Conservation (phyloP, 2,888 invertebrate species). For the Drosophila affinis region DNA sequence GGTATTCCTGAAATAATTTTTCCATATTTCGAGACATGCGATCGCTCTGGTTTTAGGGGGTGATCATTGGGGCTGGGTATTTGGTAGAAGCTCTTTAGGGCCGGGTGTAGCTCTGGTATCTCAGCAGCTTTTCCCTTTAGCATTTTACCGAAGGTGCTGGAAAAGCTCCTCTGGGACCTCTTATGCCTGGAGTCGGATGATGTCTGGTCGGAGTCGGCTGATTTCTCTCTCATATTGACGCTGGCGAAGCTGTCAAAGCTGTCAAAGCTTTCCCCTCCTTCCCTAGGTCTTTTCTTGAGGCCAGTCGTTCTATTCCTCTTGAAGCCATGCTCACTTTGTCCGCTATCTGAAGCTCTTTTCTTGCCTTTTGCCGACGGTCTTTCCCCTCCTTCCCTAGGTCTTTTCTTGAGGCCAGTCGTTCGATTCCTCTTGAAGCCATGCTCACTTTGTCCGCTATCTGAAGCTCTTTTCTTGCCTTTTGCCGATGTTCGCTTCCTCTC, state of each 20-base stretch:
- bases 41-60: neutral
- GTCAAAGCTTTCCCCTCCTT: neutral
- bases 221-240: neutral
- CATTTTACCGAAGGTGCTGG: conserved; percentile 8
- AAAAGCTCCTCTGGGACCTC: neutral
- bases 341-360: too few species aligned
- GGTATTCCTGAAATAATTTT: neutral
- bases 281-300: too few species aligned
- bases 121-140: neutral
- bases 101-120: neutral
- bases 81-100: neutral
- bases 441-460: too few species aligned
- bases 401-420: too few species aligned
- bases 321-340: too few species aligned
- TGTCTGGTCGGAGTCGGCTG: neutral
- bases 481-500: too few species aligned
- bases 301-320: too few species aligned
- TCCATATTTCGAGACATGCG: neutral
- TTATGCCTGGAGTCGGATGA: neutral
- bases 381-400: too few species aligned
- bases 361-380: too few species aligned
- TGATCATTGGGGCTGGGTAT: neutral
- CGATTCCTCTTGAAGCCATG: too few species aligned
- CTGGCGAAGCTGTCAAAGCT: neutral
- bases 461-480: too few species aligned